phyloP scores from a whole-genome alignment of 2,888 invertebrate genomes.

The Synergus gifuensis region DNA sequence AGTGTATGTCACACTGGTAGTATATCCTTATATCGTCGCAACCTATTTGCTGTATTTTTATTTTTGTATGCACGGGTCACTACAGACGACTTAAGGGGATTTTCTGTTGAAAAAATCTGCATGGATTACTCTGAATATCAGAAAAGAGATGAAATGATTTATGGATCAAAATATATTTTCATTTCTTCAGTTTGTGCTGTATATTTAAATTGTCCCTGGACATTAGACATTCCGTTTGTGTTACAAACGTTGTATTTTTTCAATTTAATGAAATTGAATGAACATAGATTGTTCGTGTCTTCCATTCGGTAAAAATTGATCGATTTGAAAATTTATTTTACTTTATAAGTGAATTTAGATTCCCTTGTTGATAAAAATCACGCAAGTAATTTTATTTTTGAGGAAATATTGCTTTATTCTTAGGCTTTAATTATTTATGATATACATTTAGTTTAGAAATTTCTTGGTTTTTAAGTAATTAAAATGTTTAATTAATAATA shows the following conservation, averaged over 20 bases:
- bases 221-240: background rate
- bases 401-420: too few relatives aligned
- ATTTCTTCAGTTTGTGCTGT: background rate
- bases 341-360: background rate
- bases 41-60: slow-evolving; percentile 11
- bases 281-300: background rate
- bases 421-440: too few relatives aligned
- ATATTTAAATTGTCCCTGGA: background rate
- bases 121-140: background rate
- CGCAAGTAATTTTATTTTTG: background rate
- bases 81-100: background rate
- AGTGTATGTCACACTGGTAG: background rate
- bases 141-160: background rate
- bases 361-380: background rate
- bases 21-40: background rate
- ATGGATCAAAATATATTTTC: background rate
- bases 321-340: background rate
- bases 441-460: too few relatives aligned
- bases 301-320: background rate
- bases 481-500: background rate
- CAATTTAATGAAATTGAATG: too few relatives aligned
- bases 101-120: background rate
- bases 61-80: background rate
- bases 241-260: background rate
- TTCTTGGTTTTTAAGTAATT: background rate